Conservation (phyloP, 2,797 vertebrate species). For the Gorsachius magnificus region DNA sequence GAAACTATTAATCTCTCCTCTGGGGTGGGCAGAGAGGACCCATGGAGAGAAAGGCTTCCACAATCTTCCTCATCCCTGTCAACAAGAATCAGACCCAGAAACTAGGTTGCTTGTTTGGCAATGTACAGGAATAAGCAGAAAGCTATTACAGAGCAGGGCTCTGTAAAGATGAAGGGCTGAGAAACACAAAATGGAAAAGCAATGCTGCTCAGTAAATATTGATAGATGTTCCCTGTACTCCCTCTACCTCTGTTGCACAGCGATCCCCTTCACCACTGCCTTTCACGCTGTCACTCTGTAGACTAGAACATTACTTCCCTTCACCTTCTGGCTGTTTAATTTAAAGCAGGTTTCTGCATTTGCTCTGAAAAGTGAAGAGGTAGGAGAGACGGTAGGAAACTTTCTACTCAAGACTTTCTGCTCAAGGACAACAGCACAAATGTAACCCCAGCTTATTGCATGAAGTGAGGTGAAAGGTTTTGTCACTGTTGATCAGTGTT, state of each 20-base stretch:
- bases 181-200: slow-evolving; percentile 40
- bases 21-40: not conserved
- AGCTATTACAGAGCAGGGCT: slow-evolving; percentile 30
- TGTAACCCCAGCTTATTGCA: not conserved
- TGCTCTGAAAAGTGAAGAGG: not conserved
- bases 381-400: slow-evolving; percentile 6
- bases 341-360: slow-evolving; percentile 32
- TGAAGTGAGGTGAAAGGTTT: slow-evolving; percentile 46
- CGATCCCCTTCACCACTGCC: not conserved
- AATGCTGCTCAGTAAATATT: slow-evolving; percentile 57
- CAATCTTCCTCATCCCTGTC: slow-evolving; percentile 32
- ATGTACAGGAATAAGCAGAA: not conserved
- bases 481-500: slow-evolving; percentile 54
- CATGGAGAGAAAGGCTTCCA: slow-evolving; percentile 31
- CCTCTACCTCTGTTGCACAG: not conserved
- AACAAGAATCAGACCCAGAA: slow-evolving; percentile 34
- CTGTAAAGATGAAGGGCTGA: slow-evolving; percentile 17
- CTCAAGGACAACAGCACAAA: not conserved
- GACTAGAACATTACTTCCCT: not conserved
- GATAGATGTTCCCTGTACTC: slow-evolving; percentile 34
- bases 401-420: slow-evolving; percentile 11
- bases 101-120: slow-evolving; percentile 1
- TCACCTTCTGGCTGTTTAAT: slow-evolving; percentile 24
- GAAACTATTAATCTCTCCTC: slow-evolving; percentile 33
- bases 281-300: not conserved